Conservation (phyloP, 2,113 vertebrate species). For the Redunca redunca region DNA sequence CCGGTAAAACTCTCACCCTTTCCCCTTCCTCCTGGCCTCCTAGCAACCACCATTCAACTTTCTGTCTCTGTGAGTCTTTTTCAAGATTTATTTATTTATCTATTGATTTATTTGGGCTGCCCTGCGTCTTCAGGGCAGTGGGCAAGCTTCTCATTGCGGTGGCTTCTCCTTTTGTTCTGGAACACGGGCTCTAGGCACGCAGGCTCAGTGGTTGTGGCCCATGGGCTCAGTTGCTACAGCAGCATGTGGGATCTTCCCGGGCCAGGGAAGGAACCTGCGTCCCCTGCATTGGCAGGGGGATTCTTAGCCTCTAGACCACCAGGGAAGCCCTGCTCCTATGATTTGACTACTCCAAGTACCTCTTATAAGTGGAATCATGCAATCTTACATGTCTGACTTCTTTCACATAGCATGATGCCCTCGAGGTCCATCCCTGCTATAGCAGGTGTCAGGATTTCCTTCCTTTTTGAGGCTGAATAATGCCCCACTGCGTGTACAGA, state of each 20-base stretch:
- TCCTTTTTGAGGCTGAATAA: neutral
- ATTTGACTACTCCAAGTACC: neutral
- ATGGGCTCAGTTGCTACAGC: neutral
- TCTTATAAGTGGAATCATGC: fast-evolving
- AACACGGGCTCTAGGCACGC: neutral
- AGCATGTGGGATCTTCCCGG: neutral
- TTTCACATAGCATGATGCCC: neutral
- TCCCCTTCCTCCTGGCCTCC: neutral
- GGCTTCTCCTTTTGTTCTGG: neutral
- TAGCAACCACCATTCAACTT: neutral
- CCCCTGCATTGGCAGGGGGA: neutral
- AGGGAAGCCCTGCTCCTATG: neutral
- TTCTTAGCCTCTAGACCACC: neutral
- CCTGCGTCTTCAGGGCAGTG: neutral
- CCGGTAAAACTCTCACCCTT: neutral
- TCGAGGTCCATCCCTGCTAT: fast-evolving
- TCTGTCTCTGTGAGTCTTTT: neutral
- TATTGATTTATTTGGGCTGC: neutral
- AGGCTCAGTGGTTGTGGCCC: neutral
- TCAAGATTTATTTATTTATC: neutral
- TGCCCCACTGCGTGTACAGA: neutral
- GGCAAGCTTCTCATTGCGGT: fast-evolving
- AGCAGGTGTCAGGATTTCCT: too few species aligned
- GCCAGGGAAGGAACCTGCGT: neutral
- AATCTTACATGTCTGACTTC: neutral